phyloP scores from a whole-genome alignment of 2,113 vertebrate genomes.

The Hippocampus zosterae region DNA sequence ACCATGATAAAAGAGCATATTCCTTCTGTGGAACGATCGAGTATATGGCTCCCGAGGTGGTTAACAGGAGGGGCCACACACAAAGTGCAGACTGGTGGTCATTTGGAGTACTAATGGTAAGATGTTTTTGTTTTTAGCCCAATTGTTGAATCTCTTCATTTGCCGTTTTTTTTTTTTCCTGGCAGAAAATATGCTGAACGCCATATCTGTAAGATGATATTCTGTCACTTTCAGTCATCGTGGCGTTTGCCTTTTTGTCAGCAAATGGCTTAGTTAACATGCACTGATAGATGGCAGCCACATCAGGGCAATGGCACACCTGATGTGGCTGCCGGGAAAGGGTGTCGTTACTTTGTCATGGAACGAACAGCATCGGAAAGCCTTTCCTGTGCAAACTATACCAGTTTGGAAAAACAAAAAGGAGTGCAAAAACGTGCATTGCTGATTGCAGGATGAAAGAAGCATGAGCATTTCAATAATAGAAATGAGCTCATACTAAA shows the following conservation, averaged over 20 bases:
- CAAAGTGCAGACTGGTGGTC: constrained; percentile 99
- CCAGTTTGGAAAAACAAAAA: background rate
- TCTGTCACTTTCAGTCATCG: constrained; percentile 33
- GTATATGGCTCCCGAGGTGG: constrained; percentile 97
- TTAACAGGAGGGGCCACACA: constrained; percentile 90
- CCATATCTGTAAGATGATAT: constrained; percentile 38
- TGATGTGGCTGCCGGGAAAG: no score
- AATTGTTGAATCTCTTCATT: background rate
- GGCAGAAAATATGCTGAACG: constrained; percentile 40
- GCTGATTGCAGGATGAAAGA: background rate
- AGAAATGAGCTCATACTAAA: background rate
- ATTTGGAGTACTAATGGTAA: constrained; percentile 93
- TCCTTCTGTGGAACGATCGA: constrained; percentile 96
- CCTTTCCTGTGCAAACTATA: background rate
- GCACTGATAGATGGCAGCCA: constrained; percentile 41
- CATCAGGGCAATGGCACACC: constrained; percentile 33
- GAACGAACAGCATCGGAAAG: constrained; percentile 7
- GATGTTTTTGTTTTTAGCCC: constrained; percentile 19
- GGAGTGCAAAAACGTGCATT: background rate
- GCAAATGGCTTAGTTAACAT: constrained; percentile 42
- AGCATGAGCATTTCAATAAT: background rate
- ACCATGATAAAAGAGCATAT: constrained; percentile 91
- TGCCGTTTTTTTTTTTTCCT: constrained; percentile 12
- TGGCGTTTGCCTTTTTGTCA: constrained; percentile 35
- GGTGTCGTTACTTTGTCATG: constrained; percentile 8